Percentiles rank a stretch among this genome's conserved stretches.
These are phyloP conservation scores for Drosophila melanosoma DNA, from an alignment of 2,888 invertebrate genomes.

Conservation along the genomic window DNA sequence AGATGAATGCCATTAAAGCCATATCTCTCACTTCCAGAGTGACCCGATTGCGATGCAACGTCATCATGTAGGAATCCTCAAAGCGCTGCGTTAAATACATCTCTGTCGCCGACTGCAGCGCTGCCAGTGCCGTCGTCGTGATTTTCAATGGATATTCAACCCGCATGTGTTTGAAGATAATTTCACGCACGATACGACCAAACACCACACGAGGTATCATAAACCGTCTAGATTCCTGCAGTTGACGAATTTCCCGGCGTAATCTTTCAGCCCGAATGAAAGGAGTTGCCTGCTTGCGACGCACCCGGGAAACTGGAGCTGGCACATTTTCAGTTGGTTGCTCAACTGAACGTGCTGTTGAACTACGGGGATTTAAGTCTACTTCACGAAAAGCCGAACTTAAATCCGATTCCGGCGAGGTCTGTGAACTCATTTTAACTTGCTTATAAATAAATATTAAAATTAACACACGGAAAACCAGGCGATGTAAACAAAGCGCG, in stretches of 20 bases:
- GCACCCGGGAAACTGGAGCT: neutral
- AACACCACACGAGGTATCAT: slow-evolving; percentile 39
- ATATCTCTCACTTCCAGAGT: slow-evolving; percentile 85
- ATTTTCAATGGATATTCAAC: neutral
- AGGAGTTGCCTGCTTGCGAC: slow-evolving; percentile 24
- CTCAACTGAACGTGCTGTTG: neutral
- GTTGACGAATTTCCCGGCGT: neutral
- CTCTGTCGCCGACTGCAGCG: slow-evolving; percentile 85
- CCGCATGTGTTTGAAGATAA: neutral
- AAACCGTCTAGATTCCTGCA: slow-evolving; percentile 3
- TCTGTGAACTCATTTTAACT: slow-evolving; percentile 5
- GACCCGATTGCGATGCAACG: slow-evolving; percentile 85
- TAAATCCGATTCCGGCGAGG: neutral
- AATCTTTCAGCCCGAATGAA: neutral
- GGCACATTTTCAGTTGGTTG: neutral
- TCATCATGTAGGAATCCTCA: slow-evolving; percentile 84
- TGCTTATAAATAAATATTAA: neutral
- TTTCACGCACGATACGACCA: slow-evolving; percentile 40
- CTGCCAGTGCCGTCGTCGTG: slow-evolving; percentile 27
- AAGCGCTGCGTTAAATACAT: slow-evolving; percentile 85
- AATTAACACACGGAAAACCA: neutral
- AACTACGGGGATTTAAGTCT: neutral
- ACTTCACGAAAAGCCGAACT: neutral
- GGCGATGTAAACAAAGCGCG: neutral
- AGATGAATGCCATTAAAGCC: slow-evolving; percentile 83